Conservation (phyloP, 1,140 invertebrate genomes). For the Acromyrmex echinatior region DNA sequence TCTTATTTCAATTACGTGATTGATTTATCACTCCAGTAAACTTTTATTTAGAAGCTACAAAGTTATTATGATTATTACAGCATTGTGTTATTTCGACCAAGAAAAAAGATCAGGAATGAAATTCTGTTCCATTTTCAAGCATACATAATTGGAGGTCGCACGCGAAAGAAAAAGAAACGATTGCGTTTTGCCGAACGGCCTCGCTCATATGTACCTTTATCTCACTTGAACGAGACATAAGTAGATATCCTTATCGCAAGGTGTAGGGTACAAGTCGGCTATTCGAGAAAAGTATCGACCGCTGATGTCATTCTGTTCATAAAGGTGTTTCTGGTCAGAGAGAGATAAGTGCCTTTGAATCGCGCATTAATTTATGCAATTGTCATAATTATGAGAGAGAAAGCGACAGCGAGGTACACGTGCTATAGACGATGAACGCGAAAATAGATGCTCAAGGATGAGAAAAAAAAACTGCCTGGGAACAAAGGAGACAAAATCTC, state of each 20-base stretch:
- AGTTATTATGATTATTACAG: background rate
- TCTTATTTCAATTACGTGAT: slow-evolving; percentile 1
- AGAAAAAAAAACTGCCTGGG: background rate
- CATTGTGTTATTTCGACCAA: background rate
- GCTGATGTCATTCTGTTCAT: slow-evolving; percentile 52
- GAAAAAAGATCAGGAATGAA: background rate
- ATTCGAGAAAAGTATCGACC: slow-evolving; percentile 9
- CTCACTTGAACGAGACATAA: slow-evolving; percentile 44
- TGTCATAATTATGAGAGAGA: slow-evolving; percentile 22
- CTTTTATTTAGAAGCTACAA: background rate
- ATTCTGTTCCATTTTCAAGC: slow-evolving; percentile 10
- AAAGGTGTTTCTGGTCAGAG: background rate
- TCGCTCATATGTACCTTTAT: slow-evolving; percentile 58
- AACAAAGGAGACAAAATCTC: background rate
- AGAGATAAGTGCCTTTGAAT: slow-evolving; percentile 27
- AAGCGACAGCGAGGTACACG: background rate
- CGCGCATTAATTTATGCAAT: background rate
- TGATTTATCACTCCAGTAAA: background rate
- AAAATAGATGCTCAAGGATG: background rate
- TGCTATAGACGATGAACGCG: background rate
- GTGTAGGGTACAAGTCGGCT: slow-evolving; percentile 44
- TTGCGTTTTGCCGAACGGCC: background rate
- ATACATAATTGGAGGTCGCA: background rate
- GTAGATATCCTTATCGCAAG: slow-evolving; percentile 74
- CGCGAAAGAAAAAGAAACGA: slow-evolving; percentile 8